These are phyloP conservation scores for Coptotermes formosanus DNA, from an alignment of 1,140 invertebrate species.

Conservation along the genomic window DNA sequence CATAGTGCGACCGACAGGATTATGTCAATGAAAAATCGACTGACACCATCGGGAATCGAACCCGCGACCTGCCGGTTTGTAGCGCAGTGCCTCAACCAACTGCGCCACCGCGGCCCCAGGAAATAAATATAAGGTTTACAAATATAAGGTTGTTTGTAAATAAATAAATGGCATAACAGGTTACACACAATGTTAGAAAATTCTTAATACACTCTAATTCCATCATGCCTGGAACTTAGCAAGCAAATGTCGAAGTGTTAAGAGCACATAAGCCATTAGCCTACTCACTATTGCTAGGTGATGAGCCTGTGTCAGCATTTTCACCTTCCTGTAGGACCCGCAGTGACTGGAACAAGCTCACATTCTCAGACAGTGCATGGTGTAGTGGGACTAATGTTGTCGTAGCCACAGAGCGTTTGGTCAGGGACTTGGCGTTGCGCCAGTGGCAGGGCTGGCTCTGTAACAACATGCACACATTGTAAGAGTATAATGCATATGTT, in stretches of 20 bases:
- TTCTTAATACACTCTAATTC: no score
- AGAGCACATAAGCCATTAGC: not conserved
- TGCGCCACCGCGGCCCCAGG: no score
- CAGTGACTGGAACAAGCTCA: conserved; percentile 84
- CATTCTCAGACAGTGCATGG: conserved; percentile 68
- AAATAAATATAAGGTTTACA: no score
- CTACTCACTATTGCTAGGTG: conserved; percentile 45
- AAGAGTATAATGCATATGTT: no score
- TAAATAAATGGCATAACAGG: not conserved
- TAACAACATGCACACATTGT: conserved; percentile 32
- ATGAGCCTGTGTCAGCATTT: conserved; percentile 58
- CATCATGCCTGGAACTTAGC: not conserved
- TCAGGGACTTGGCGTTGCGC: conserved; percentile 79
- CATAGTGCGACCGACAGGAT: no score
- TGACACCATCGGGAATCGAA: no score
- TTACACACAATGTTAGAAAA: not conserved
- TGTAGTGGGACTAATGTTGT: conserved; percentile 45
- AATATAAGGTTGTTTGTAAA: no score
- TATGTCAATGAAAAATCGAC: no score
- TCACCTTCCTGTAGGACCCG: conserved; percentile 85
- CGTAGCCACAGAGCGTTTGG: conserved; percentile 57
- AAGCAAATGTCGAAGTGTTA: not conserved
- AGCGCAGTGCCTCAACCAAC: no score
- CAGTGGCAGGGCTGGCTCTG: conserved; percentile 91
- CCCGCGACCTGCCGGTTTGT: no score